A percentile compares a stretch with the other conserved stretches of the same genome.
These are phyloP conservation scores for Stenolophus ochropezus DNA, from an alignment of 2,888 invertebrate genomes.

Conservation along the genomic window DNA sequence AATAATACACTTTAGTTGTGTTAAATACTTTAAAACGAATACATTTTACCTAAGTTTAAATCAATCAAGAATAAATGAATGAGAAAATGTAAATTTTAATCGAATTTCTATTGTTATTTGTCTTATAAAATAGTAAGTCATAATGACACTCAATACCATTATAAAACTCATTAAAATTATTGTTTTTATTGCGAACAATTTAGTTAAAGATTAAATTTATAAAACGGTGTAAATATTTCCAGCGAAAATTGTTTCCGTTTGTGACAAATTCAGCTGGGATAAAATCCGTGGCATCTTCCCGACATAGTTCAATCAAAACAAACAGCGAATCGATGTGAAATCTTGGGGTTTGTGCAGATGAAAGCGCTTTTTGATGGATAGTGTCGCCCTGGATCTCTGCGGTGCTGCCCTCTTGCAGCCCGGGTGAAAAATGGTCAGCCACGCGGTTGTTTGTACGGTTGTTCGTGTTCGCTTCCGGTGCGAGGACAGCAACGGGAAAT, in stretches of 20 bases:
- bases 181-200: too few relatives aligned
- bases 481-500: slow-evolving; percentile 33
- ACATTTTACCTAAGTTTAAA: too few relatives aligned
- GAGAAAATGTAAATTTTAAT: too few relatives aligned
- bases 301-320: slow-evolving; percentile 40
- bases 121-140: too few relatives aligned
- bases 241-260: background rate
- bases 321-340: slow-evolving; percentile 35
- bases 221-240: background rate
- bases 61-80: too few relatives aligned
- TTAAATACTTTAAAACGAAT: too few relatives aligned
- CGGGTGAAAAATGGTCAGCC: slow-evolving; percentile 29
- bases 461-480: background rate
- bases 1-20: too few relatives aligned
- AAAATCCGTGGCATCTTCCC: background rate
- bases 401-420: background rate
- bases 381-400: slow-evolving; percentile 5
- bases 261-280: background rate
- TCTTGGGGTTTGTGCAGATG: slow-evolving; percentile 40
- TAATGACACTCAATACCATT: too few relatives aligned
- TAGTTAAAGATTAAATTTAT: too few relatives aligned
- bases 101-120: too few relatives aligned
- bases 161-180: too few relatives aligned
- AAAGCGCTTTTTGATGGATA: slow-evolving; percentile 48
- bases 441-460: slow-evolving; percentile 6